Base-by-base conservation (phyloP, 2,797 vertebrate genomes). In the Carcharodon carcharias region DNA sequence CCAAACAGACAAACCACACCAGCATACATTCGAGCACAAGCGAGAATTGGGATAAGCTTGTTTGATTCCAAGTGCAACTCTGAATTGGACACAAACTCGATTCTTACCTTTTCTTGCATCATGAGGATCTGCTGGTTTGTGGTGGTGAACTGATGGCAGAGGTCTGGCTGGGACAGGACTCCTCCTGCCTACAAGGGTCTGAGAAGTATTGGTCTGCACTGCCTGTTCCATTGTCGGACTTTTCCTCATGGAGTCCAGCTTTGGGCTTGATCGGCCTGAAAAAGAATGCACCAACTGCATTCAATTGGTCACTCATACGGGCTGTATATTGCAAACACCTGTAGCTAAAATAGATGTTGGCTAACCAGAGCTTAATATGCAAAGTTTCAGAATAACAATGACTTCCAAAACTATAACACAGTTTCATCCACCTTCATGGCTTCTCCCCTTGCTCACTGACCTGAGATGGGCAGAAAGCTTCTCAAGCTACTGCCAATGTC, bases 31-130 rank as follows among this genome's bases (percentile, higher is more conserved):
- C 35, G 2, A 45, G 91, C n/a, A 61, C 31, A n/a, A 89, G 28
- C 7, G 31, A 18, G 31, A 61, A 91, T 58, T n/a, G 31, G 56
- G 31, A 35, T 14, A 12, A 85, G 80, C 12, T 26, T 23, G 2
- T 67, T 65, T 67, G 91, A n/a, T 93, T 93, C 63, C 40, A 16
- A 40, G 14, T n/a, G 58, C 6, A 63, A 92, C 35, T 18, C 16
- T 93, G n/a, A 31, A 67, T 93, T 45, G 18, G 45, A 50, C 45
- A 85, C 7, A 16, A 45, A 23, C 63, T 67, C 96, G 56, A 28
- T 95, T 89, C 96, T 97, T 97, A 99, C 99, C 98, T 97, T 98
- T 98, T 96, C 98, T 98, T 97, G 98, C 98, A 97, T 99, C 99
- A 89, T 98, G 98, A 96, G 97, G 98, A 96, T 99, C 99, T 69